A percentile compares a stretch with the other conserved stretches of the same genome.
Evolutionary conservation across 2,888 invertebrate species (phyloP).

Genomic region (Macrophya annulata): DNA sequence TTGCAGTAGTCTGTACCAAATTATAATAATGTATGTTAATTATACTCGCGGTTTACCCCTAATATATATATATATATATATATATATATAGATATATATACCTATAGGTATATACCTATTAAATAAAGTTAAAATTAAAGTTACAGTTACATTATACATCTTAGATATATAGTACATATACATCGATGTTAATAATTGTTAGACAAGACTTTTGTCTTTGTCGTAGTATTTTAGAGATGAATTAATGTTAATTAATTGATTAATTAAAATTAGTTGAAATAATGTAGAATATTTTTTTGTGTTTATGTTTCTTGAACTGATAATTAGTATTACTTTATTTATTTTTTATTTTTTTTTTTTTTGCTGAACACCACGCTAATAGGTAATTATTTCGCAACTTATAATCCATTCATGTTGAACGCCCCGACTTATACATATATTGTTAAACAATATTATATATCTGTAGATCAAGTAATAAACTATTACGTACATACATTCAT

Average conservation of each 20-base stretch:
- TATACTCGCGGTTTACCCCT: constrained; percentile 2
- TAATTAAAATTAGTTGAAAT: neutral
- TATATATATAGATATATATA: no score
- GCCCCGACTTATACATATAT: neutral
- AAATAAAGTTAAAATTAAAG: neutral
- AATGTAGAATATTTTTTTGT: neutral
- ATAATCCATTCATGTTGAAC: neutral
- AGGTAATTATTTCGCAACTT: neutral
- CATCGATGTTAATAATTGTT: constrained; percentile 8
- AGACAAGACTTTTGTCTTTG: constrained; percentile 18
- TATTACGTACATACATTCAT: neutral
- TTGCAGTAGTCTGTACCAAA: constrained; percentile 25
- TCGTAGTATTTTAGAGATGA: neutral
- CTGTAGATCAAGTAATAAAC: constrained; percentile 40
- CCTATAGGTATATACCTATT: neutral
- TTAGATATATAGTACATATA: constrained; percentile 5
- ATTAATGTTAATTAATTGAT: neutral
- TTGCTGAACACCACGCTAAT: neutral
- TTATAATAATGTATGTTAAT: constrained; percentile 20
- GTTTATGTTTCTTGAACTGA: neutral
- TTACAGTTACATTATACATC: neutral
- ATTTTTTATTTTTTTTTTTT: neutral
- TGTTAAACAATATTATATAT: neutral
- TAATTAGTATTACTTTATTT: constrained; percentile 31
- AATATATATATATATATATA: no score